Evolutionary conservation across 2,888 invertebrate genomes (phyloP), one percentile per base, ranked within the genome.

Genomic region (Lasiommata megera): DNA sequence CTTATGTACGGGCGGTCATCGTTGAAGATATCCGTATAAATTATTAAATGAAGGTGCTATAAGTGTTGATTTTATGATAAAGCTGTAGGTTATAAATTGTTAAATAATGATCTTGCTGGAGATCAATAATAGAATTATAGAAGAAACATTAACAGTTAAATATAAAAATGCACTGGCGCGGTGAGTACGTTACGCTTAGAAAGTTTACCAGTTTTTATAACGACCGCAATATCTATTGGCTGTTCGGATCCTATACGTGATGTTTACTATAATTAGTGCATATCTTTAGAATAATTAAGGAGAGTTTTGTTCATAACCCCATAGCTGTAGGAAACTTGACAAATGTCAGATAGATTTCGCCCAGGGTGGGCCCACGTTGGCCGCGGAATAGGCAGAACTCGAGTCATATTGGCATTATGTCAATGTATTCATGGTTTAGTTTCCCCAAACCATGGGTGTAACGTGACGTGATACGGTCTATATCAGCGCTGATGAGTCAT

Each of bases 121-220:
- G 94, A 98, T 98, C 92, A 97, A 99, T 93, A 99, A 99, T 93
- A 96, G 98, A 91, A 98, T 99, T 92, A 96, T 99, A 77, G 98
- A 98, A 93, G 99, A 99, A 92, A 97, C 98, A 62, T 93, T 99
- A 83, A 94, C 95, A 80, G 94, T 97, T 76, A 99, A 99, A 94
- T 98, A 98, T 92, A 96, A 95, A 92, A 98, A 98, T 94, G 97
- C 97, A 80, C 93, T 96, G 88, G 96, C 97, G 79, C 98, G 98
- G 99, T 99, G 92, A 94, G 96, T 94, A 90, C 85, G 84, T 87
- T 89, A 86, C 82, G 82, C 84, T 85, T 88, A 88, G 88, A 89
- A 89, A 88, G 88, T 89, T 81, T 77, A 79, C 80, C 78, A 79
- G 80, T 84, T 87, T 84, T 84, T 77, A 70, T 72, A 68, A 70